Evolutionary conservation across 2,888 invertebrate species (phyloP).

Genomic region (Drosophila mettleri): DNA sequence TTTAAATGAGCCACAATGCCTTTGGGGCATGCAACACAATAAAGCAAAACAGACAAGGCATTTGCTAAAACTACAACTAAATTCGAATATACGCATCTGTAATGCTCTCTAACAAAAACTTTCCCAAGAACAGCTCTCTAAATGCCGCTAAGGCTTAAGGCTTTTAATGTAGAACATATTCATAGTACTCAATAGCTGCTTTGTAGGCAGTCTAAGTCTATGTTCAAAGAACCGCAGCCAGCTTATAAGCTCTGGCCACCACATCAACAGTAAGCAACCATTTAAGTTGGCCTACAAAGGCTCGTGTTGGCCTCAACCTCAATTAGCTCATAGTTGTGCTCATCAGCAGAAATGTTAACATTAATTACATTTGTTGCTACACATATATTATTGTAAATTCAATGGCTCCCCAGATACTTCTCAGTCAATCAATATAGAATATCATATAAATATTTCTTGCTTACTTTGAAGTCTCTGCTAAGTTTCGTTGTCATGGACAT

Average conservation of each 20-base stretch:
- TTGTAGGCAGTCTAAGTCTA: too few species aligned
- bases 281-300: slow-evolving; percentile 8
- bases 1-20: slow-evolving; percentile 70
- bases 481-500: slow-evolving; percentile 21
- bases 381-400: slow-evolving; percentile 23
- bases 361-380: slow-evolving; percentile 47
- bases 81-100: not conserved
- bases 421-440: slow-evolving; percentile 67
- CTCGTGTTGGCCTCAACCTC: not conserved
- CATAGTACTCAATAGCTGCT: not conserved
- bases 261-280: not conserved
- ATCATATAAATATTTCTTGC: slow-evolving; percentile 22
- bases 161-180: not conserved
- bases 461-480: slow-evolving; percentile 32
- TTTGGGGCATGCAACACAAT: slow-evolving; percentile 49
- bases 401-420: slow-evolving; percentile 31
- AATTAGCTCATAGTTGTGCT: slow-evolving; percentile 19
- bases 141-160: not conserved
- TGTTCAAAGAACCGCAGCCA: not conserved
- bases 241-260: not conserved
- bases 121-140: not conserved
- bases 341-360: slow-evolving; percentile 10
- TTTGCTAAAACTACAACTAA: not conserved
- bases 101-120: slow-evolving; percentile 14
- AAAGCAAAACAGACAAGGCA: slow-evolving; percentile 31